Evolutionary conservation across 2,797 vertebrate genomes (phyloP), one percentile per base, ranked within the genome.

Genomic region (Phyllotis vaccarum): DNA sequence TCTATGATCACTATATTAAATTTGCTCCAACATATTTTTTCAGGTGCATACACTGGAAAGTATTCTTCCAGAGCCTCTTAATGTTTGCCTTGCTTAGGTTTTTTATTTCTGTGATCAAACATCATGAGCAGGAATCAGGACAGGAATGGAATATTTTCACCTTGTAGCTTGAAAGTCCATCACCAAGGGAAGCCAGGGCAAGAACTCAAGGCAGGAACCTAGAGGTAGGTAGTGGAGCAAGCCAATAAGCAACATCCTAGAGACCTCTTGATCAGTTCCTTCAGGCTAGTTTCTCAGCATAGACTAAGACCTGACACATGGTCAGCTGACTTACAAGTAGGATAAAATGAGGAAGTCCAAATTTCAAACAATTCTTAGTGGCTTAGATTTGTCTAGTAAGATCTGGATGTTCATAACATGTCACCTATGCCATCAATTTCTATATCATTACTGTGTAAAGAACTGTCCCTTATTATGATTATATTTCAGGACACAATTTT

Each of bases 401-500:
- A 3, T 82, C 89, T 91, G 34, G 3, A 49, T 81, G 72, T 74
- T 87, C 49, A 56, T 52, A 88, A 88, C 29, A 29, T 37, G 11
- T 91, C 6, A 24, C 37, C 54, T 2, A 22, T 19, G 19, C 62
- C 79, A 86, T 60, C 10, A 68, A 1, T 37, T 72, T 31, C n/a
- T 58, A 56, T 31, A 43, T 27, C 29, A 29, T 79, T 60, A 79
- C 14, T 46, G 12, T 49, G 80, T 72, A 74, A 43, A 27, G 16
- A 80, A 46, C 19, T 29, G 9, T 64, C 40, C 8, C 12, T 85
- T 92, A 27, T 31, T 80, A 34, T 95, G 91, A 74, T 56, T 93
- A 68, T 64, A 46, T 93, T 96, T 95, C 46, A 87, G 88, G 40
- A 80, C 8, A 78, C 9, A 87, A 68, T 37, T 88, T 96, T n/a